Base-by-base conservation (phyloP, 2,888 invertebrate genomes). In the Cantharis nigra region DNA sequence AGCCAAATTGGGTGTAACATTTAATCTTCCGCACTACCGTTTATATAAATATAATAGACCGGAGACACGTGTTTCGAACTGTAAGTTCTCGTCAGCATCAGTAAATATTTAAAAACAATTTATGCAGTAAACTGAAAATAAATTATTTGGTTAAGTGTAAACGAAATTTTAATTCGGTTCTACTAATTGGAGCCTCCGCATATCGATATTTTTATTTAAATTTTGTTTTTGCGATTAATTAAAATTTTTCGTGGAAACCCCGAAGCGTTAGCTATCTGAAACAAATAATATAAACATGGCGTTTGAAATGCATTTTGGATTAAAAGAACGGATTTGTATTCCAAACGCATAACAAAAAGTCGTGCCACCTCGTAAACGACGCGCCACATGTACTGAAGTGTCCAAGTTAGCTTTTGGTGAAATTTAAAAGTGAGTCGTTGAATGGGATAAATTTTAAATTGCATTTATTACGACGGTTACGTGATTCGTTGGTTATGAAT, bases 391-490 rank as follows among this genome's bases (percentile, higher is more conserved):
- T 75, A 79, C 79, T 69, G 65, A 79, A 81, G 81, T 78, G 78
- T 80, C 76, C 77, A 75, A 77, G 75, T 71, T 75, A 72, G 76
- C 77, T 77, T 49, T 64, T 77, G 78, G 71, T 71, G 76, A 82
- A 82, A 81, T 80, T 79, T 80, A 83, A 83, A 83, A 82, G 79
- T 82, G 81, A 81, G 77, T 64, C 63, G 71, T 70, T 72, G 75
- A 79, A 83, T 82, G 81, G 81, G 75, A 82, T 81, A 82, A 83
- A 83, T 83, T 83, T 78, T 80, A 82, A 84, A 84, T 83, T 83
- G 84, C 84, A 81, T 83, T 84, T 84, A 84, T 84, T 85, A 84
- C 82, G 83, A 80, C 79, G 80, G 80, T 80, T 82, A 85, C 85
- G 85, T 85, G 85, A 81, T 82, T 77, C 80, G 82, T 79, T 70